Evolutionary conservation across 2,888 invertebrate genomes (phyloP), one percentile per base, ranked within the genome.

Genomic region (Caenorhabditis virilis): DNA sequence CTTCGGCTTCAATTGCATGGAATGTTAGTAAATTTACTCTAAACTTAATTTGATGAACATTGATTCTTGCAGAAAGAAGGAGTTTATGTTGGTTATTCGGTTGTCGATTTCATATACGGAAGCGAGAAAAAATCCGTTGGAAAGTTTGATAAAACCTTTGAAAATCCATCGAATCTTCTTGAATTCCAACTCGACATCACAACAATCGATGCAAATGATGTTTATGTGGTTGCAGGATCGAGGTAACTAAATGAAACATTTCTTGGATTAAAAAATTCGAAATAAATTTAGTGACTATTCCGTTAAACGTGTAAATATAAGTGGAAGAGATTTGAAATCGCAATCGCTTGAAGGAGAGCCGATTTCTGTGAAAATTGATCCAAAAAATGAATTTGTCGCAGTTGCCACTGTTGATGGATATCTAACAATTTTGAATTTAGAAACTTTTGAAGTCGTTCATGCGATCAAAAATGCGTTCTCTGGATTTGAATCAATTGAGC

Each of bases 331-430:
- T 13, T 16, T 48, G 18, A 60, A 56, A 42, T 51, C 41, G 4
- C 16, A 41, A 9, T 51, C 23, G 18, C 20, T 64, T 15, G 57
- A 69, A 15, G 51, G 51, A 13, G 61, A 69, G 43, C 41, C 61
- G 6, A 41, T 64, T 0, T 57, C 51, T n/a, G 49, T 69, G 11
- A 58, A 58, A 33, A 23, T 69, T 16, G 59, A 61, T 36, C 65
- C 69, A 1, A 46, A 22, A 11, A 64, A 58, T 6, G 51, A 55
- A 20, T 62, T 35, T 23, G 36, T 66, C n/a, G 69, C 66, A 0
- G 63, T 70, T 0, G 56, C 69, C 2, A 49, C 69, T 4, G 50
- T 59, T n/a, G 66, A 70, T 48, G 69, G 69, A 16, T 39, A 43
- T 13, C 59, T 70, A 4, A 57, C 60, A 4, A 47, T 70, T 2